Percentiles rank a stretch among this genome's conserved stretches.
phyloP scores from a whole-genome alignment of 2,888 invertebrate genomes.

The Yponomeuta plumbellus region DNA sequence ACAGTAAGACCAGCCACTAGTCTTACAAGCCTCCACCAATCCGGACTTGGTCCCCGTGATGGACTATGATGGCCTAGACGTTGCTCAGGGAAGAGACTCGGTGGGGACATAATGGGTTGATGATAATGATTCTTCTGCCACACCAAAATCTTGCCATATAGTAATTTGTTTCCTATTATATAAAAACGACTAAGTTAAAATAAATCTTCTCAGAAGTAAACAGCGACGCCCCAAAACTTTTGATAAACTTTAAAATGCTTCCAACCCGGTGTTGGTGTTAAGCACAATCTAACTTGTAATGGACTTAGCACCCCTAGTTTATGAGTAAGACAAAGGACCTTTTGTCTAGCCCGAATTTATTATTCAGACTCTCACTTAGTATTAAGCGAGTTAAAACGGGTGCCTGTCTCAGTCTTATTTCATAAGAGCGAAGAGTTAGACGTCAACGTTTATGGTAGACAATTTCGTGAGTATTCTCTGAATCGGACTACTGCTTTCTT shows the following conservation, averaged over 20 bases:
- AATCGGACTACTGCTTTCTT: background rate
- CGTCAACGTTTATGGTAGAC: background rate
- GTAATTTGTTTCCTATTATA: background rate
- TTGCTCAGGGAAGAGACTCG: too few relatives aligned
- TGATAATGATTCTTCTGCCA: too few relatives aligned
- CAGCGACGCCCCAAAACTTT: background rate
- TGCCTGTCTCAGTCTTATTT: background rate
- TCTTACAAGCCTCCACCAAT: too few relatives aligned
- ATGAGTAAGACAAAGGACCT: background rate
- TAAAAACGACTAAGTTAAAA: background rate
- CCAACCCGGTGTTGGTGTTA: background rate
- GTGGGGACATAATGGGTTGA: too few relatives aligned
- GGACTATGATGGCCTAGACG: too few relatives aligned
- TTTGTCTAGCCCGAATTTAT: background rate
- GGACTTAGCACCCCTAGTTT: background rate
- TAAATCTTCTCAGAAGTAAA: too few relatives aligned
- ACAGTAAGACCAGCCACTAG: too few relatives aligned
- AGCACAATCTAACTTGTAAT: slow-evolving; percentile 1
- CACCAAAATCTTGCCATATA: too few relatives aligned
- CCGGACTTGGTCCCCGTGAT: too few relatives aligned
- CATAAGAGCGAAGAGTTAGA: background rate
- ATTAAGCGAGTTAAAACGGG: background rate
- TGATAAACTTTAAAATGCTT: background rate
- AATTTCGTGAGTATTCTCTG: background rate
- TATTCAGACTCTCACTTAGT: background rate